Evolutionary conservation across 2,888 invertebrate genomes (phyloP), one percentile per base, ranked within the genome.

Genomic region (Adelognathus sp.): DNA sequence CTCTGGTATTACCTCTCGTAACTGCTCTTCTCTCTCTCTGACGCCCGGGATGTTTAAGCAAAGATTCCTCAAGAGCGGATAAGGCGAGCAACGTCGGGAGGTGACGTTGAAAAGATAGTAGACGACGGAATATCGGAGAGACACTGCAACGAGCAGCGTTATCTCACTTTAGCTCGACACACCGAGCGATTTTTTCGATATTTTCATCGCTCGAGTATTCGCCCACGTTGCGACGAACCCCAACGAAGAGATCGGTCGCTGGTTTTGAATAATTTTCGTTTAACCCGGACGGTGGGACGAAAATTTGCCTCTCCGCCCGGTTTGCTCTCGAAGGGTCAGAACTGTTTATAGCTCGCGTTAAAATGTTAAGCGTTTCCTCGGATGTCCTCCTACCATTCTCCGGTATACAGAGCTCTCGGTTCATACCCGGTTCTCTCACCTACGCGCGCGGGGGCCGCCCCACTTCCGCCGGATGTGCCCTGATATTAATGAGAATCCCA

Each of bases 401-500:
- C n/a, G 46, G 44, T 36, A 71, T 61, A 44, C 60, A n/a, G 54
- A 29, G 41, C 14, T 29, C 61, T 39, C 29, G 46, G 44, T 81
- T 84, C 82, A 86, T 24, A 39, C 61, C 29, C 29, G 46, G 44
- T 81, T 84, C 82, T 86, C 87, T 89, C 89, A 90, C 89, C 89
- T 89, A 89, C 89, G 90, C 88, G 29, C 67, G 70, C 71, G 86
- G 87, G 86, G 87, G 87, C 88, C 87, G 88, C 89, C 89, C 89
- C 88, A 90, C 90, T 90, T 90, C 90, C 91, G 90, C 81, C 91
- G 91, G 91, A 91, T 90, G 90, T 88, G 83, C 88, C 86, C 90
- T 88, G 90, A 90, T 91, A 90, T 79, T 79, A 91, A 90, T 90
- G 88, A 85, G 90, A 90, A 90, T 89, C 88, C 81, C 80, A 77